These are phyloP conservation scores for Paraescarpia echinospica DNA, from an alignment of 1,140 invertebrate species.

Conservation along the genomic window DNA sequence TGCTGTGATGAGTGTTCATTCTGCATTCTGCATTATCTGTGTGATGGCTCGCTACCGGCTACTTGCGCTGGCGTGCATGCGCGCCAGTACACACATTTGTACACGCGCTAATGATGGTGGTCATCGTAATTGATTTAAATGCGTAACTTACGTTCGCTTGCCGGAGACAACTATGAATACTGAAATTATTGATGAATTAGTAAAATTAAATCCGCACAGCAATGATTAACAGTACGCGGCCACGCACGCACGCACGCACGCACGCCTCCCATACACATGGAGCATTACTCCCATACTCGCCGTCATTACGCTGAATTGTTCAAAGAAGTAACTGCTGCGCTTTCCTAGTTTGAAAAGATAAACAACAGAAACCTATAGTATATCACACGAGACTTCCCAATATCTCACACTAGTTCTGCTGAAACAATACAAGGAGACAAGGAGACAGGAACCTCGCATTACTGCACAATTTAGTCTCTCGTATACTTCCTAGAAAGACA, in stretches of 20 bases:
- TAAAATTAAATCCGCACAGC: not conserved
- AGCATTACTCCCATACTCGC: not conserved
- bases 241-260: not conserved
- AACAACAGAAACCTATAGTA: too few relatives aligned
- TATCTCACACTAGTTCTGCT: not conserved
- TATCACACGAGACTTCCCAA: not conserved
- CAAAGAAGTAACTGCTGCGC: not conserved
- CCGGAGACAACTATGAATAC: not conserved
- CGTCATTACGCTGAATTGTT: not conserved
- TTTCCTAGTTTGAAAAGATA: not conserved
- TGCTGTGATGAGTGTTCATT: not conserved
- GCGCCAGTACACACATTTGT: not conserved
- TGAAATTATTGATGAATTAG: not conserved
- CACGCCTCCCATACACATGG: not conserved
- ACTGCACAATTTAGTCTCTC: not conserved
- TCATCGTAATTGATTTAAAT: not conserved
- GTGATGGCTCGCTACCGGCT: not conserved
- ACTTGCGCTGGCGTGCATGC: not conserved
- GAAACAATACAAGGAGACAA: not conserved
- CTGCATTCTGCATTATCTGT: not conserved
- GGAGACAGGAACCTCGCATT: not conserved
- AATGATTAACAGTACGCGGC: not conserved
- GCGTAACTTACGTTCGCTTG: not conserved
- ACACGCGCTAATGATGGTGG: not conserved
- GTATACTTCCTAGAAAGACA: not conserved